Percentiles rank a stretch among this genome's conserved stretches.
phyloP scores from a whole-genome alignment of 2,888 invertebrate species.

The Ornithoptera priamus region DNA sequence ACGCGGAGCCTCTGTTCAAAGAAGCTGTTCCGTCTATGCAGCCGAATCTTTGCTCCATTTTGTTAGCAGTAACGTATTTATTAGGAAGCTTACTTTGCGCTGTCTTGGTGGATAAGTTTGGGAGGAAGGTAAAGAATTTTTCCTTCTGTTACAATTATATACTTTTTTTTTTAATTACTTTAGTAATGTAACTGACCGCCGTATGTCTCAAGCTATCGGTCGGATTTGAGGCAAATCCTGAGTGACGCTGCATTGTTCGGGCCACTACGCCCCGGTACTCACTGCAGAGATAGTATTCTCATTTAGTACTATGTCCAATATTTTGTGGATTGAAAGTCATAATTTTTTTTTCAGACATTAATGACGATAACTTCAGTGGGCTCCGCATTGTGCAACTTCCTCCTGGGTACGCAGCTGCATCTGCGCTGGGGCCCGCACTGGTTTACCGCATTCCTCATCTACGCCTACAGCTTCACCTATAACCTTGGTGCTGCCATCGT shows the following conservation, averaged over 20 bases:
- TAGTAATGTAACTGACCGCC: too few relatives aligned
- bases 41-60: conserved; percentile 61
- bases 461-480: conserved; percentile 60
- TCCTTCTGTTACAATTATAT: too few relatives aligned
- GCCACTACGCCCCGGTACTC: too few relatives aligned
- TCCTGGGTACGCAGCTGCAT: conserved; percentile 56
- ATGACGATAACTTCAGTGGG: conserved; percentile 48
- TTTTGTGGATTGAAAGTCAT: too few relatives aligned
- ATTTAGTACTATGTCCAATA: too few relatives aligned
- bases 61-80: conserved; percentile 58
- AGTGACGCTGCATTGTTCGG: too few relatives aligned
- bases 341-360: conserved; percentile 43
- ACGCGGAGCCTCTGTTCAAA: conserved; percentile 65
- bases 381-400: conserved; percentile 49
- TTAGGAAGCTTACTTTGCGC: conserved; percentile 54
- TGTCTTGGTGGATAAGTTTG: conserved; percentile 54
- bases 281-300: too few relatives aligned
- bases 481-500: conserved; percentile 69
- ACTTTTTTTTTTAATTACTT: too few relatives aligned
- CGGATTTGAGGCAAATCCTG: too few relatives aligned
- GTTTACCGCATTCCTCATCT: conserved; percentile 58
- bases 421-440: conserved; percentile 56
- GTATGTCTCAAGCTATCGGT: too few relatives aligned
- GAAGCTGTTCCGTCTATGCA: conserved; percentile 65
- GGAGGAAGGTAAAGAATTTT: conserved; percentile 54